Base-by-base conservation (phyloP, 2,888 invertebrate species). In the Tachina fera region DNA sequence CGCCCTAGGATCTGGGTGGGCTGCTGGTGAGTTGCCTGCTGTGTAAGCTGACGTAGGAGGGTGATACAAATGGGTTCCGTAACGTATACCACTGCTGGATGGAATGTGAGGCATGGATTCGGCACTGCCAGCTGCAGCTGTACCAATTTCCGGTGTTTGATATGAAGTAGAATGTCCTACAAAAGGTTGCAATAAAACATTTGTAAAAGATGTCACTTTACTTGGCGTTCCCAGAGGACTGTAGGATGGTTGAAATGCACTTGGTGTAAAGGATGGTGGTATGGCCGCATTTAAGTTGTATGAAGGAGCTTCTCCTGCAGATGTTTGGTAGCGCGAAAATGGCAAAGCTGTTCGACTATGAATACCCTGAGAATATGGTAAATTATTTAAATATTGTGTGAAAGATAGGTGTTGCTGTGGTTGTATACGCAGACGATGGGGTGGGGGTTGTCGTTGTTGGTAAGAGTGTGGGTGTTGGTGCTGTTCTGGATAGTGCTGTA, bases 1-100 rank as follows among this genome's bases (percentile, higher is more conserved):
- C 39, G 75, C 67, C 85, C 88, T 83, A 41, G 84, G 78, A 74
- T 85, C 87, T 80, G 87, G 87, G 86, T 89, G 39, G 13, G 31
- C 87, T 87, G 88, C 75, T 78, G 31, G 31, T 31, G 88, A 1
- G 22, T 56, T 81, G 71, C 68, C 86, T 56, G 43, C 41, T 11
- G 82, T 49, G 53, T 84, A 31, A 65, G 75, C 72, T 22, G 88
- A 85, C 43, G 89, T 88, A 19, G 88, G 87, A 71, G 90, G 91
- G 87, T 92, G 91, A 81, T 90, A 90, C 61, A 92, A 87, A 87
- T 92, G 92, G 70, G 91, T 90, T 61, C 91, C 91, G 81, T 91
- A 92, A 87, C 91, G 91, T 81, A 91, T 89, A 49, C 90, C 90
- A 60, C 90, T 90, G 70, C 89, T 90, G 88, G 91, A 91, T 88